Evolutionary conservation across 2,113 vertebrate species (phyloP).

Genomic region (Sitta europaea): DNA sequence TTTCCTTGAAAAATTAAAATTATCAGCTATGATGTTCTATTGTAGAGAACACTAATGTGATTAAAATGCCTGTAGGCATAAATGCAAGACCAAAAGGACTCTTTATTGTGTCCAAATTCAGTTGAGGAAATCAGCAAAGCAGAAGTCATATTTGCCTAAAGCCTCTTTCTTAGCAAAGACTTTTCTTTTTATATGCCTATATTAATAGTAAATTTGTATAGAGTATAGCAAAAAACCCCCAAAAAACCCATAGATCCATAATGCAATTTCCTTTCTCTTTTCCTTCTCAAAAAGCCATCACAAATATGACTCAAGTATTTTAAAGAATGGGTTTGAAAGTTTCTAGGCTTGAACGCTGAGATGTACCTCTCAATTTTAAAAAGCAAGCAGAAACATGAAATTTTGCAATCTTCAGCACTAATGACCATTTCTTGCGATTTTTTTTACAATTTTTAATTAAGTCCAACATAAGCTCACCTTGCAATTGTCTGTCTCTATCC

Average conservation of each 20-base stretch:
- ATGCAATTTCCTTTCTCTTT: neutral
- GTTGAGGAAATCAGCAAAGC: neutral
- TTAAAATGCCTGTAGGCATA: neutral
- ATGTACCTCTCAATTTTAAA: neutral
- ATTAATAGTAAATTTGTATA: neutral
- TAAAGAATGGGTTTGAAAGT: neutral
- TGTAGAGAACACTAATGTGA: neutral
- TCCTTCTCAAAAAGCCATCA: neutral
- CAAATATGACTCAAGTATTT: neutral
- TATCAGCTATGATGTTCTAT: neutral
- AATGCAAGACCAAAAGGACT: neutral
- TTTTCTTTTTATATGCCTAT: neutral
- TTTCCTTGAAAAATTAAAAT: neutral
- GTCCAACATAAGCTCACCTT: neutral
- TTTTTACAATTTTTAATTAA: neutral
- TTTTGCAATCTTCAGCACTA: neutral
- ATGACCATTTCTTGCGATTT: neutral
- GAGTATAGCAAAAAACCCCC: fast-evolving
- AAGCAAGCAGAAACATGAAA: neutral
- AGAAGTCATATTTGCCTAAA: neutral
- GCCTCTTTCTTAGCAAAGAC: neutral
- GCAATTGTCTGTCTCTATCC: neutral
- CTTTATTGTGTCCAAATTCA: neutral
- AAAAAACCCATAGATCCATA: neutral
- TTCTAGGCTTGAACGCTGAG: neutral